Percentiles rank a stretch among this genome's conserved stretches.
Conservation (phyloP, 2,888 invertebrate genomes). For the Panopea generosa region DNA sequence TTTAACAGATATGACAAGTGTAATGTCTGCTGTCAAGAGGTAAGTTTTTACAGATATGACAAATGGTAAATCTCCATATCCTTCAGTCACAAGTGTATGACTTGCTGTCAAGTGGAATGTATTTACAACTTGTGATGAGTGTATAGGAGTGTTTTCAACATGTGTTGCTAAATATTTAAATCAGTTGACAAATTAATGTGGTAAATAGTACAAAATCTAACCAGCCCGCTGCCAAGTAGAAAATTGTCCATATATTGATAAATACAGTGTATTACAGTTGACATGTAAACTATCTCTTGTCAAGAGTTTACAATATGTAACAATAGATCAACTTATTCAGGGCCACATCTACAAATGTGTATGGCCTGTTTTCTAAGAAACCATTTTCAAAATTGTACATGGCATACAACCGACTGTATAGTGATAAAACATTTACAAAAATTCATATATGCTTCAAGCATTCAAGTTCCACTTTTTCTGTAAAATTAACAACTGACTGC, state of each 20-base stretch:
- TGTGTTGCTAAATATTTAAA: constrained; percentile 80
- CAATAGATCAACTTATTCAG: no score
- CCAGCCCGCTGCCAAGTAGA: constrained; percentile 93
- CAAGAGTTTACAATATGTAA: no score
- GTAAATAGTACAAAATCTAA: constrained; percentile 94
- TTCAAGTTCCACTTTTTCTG: no score
- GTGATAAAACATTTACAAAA: no score
- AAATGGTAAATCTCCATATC: constrained; percentile 90
- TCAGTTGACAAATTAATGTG: constrained; percentile 90
- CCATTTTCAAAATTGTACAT: no score
- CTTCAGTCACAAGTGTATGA: constrained; percentile 97
- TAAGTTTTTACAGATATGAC: constrained; percentile 89
- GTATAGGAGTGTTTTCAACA: constrained; percentile 96
- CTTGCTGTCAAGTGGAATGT: constrained; percentile 90
- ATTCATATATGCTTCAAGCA: no score
- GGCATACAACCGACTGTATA: no score
- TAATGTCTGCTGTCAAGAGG: constrained; percentile 93
- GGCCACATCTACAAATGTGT: no score
- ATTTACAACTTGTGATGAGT: no score
- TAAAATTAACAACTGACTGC: no score
- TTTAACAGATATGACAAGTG: constrained; percentile 96
- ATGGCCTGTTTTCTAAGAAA: no score
- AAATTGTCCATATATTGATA: constrained; percentile 88
- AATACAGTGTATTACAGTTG: constrained; percentile 94
- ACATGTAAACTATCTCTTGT: constrained; percentile 97